Evolutionary conservation across 2,113 vertebrate species (phyloP).

Genomic region (Tupaia chinensis): DNA sequence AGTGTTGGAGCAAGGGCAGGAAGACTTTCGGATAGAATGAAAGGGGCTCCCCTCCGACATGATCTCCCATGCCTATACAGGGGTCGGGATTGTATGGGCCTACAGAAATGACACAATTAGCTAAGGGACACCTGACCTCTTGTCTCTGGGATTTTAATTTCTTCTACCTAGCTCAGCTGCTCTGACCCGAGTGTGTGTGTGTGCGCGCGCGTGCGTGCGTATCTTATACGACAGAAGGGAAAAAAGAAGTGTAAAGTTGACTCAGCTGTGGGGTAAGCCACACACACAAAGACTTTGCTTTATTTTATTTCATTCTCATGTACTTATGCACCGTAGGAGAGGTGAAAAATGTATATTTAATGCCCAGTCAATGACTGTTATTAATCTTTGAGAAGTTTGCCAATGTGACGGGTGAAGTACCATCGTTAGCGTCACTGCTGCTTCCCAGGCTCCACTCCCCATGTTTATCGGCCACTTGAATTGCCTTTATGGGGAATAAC

Average conservation of each 20-base stretch:
- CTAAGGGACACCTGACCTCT: neutral
- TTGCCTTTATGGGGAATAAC: neutral
- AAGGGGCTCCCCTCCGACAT: neutral
- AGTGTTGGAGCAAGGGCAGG: neutral
- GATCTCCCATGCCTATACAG: neutral
- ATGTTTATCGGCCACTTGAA: neutral
- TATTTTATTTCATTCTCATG: neutral
- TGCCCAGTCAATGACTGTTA: neutral
- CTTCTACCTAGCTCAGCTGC: neutral
- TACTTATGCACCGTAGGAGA: neutral
- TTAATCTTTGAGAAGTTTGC: neutral
- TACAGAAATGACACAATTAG: neutral
- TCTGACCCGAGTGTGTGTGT: neutral
- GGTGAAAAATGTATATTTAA: neutral
- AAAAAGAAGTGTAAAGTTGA: neutral
- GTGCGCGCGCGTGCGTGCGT: neutral
- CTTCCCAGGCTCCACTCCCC: neutral
- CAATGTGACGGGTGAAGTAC: neutral
- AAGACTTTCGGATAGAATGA: neutral
- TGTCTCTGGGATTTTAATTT: neutral
- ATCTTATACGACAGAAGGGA: neutral
- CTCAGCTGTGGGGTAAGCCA: neutral
- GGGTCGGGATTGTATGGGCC: neutral
- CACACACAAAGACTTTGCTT: neutral
- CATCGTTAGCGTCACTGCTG: neutral